Percentiles rank a stretch among this genome's conserved stretches.
These are phyloP conservation scores for Lepus europaeus DNA, from an alignment of 2,113 vertebrate species.

Conservation along the genomic window DNA sequence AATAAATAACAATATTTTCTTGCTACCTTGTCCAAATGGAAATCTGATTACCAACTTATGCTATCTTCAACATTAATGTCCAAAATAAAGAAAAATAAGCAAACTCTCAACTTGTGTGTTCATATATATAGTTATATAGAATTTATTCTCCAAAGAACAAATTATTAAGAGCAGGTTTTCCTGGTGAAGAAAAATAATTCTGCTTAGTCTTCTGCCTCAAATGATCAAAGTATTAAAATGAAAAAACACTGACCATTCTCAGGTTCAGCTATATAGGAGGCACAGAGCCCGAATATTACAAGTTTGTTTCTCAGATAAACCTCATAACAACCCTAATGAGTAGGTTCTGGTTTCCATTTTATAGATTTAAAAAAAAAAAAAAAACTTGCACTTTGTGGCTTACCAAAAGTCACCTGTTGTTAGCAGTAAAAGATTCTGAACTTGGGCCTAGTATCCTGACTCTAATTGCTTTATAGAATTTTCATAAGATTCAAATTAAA, in stretches of 20 bases:
- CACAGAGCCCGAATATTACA: not conserved
- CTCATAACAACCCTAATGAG: not conserved
- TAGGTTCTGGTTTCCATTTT: not conserved
- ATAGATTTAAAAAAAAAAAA: not conserved
- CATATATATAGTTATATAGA: not conserved
- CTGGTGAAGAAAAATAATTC: not conserved
- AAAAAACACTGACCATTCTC: not conserved
- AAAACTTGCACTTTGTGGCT: not conserved
- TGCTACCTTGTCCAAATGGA: not conserved
- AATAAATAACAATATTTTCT: not conserved
- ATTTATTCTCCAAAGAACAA: conserved; percentile 7
- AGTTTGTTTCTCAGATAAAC: not conserved
- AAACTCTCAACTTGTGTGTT: not conserved
- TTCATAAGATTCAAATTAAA: not conserved
- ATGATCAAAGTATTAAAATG: not conserved
- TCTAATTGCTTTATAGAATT: not conserved
- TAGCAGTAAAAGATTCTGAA: not conserved
- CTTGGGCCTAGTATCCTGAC: not conserved
- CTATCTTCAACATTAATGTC: not conserved
- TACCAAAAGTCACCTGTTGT: not conserved
- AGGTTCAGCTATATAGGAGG: not conserved
- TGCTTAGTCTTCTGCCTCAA: not conserved
- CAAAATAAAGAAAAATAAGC: not conserved
- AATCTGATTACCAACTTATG: not conserved
- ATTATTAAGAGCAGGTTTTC: not conserved